phyloP scores from a whole-genome alignment of 2,113 vertebrate genomes.

The Cairina moschata region DNA sequence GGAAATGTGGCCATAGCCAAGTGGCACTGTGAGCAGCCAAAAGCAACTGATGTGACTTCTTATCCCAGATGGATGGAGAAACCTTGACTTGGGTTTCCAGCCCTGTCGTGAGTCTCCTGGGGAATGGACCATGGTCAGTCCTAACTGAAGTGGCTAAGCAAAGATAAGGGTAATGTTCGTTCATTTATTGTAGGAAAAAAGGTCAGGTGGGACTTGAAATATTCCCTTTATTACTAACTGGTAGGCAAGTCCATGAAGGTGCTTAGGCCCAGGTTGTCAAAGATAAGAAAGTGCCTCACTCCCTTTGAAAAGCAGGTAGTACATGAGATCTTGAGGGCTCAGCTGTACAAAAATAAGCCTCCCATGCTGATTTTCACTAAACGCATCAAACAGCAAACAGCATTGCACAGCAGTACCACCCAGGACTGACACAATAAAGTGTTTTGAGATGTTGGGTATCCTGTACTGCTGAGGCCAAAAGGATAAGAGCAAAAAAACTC shows the following conservation, averaged over 20 bases:
- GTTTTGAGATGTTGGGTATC: background rate
- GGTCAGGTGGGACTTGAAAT: background rate
- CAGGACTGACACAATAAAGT: background rate
- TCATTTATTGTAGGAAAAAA: background rate
- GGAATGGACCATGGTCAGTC: background rate
- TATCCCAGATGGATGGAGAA: conserved; percentile 13
- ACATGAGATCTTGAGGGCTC: background rate
- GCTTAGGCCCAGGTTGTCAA: background rate
- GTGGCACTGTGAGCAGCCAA: background rate
- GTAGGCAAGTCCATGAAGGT: background rate
- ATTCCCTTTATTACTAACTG: background rate
- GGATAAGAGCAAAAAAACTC: background rate
- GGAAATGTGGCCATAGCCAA: background rate
- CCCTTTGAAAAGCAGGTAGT: background rate
- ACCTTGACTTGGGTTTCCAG: background rate
- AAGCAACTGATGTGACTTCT: background rate
- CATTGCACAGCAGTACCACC: background rate
- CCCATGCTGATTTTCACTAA: background rate
- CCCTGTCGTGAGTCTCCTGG: background rate
- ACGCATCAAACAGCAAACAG: background rate
- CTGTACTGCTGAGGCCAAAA: background rate
- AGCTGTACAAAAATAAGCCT: background rate
- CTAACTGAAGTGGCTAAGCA: accelerated
- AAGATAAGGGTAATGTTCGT: background rate
- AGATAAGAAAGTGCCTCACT: background rate